Conservation (phyloP, 2,888 invertebrate genomes). For the Oligia strigilis region DNA sequence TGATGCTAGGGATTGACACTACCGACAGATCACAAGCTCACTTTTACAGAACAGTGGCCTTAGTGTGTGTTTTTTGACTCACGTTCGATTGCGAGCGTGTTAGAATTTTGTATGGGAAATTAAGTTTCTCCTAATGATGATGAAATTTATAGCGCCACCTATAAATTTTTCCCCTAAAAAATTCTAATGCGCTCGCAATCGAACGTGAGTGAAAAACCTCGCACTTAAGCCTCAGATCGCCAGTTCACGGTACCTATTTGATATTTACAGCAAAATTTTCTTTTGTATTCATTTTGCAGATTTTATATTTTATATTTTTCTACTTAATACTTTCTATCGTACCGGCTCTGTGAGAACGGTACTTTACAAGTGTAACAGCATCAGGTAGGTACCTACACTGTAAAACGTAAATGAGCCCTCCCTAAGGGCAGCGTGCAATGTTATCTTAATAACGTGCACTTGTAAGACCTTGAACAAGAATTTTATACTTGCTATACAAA, state of each 20-base stretch:
- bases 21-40: not conserved
- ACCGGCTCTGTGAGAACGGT: not conserved
- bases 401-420: slow-evolving; percentile 17
- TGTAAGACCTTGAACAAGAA: not conserved
- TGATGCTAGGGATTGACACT: not conserved
- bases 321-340: not conserved
- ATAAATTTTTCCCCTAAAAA: too few species aligned
- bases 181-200: too few species aligned
- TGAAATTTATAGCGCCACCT: too few species aligned
- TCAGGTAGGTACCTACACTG: slow-evolving; percentile 7
- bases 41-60: too few species aligned
- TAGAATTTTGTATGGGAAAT: too few species aligned
- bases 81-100: too few species aligned
- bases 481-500: slow-evolving; percentile 1
- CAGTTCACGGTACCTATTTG: not conserved
- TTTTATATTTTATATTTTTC: not conserved
- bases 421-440: slow-evolving; percentile 19
- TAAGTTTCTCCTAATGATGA: too few species aligned
- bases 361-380: not conserved
- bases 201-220: too few species aligned
- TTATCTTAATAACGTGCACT: slow-evolving; percentile 23
- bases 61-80: too few species aligned
- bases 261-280: not conserved
- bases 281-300: not conserved
- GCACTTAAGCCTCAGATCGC: too few species aligned